Evolutionary conservation across 2,888 invertebrate genomes (phyloP), one percentile per base, ranked within the genome.

Genomic region (Stomorhina lunata): DNA sequence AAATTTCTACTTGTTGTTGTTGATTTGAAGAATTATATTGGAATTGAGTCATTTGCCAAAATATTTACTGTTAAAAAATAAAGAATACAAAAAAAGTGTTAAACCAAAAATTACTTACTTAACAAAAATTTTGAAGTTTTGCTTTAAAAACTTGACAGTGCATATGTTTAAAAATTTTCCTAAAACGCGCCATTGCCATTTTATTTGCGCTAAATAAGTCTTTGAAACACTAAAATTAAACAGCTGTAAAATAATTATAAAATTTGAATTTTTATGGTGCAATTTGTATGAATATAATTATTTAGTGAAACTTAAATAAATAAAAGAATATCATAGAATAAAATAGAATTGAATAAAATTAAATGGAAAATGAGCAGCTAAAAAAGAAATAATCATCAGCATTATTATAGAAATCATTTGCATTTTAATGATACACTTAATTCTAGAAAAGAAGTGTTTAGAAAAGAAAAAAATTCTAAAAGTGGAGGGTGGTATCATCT

Each of bases 261-360:
- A 78, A 73, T 81, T 75, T 78, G 69, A 78, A 78, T 78, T 81
- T 81, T 78, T 65, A 81, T 78, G 32, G 20, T 69, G 69, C 69
- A 65, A 29, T 50, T 69, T 48, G 27, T 29, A 59, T 22, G 40
- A 53, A 68, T 77, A 59, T 65, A 61, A 76, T 66, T 66, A 43
- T 55, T 53, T 55, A n/a, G 29, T 22, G 17, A 65, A 69, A n/a
- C n/a, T n/a, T 20, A 53, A 63, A 37, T 48, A 75, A 4, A 32
- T 34, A 37, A 34, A 34, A n/a, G n/a, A n/a, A n/a, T n/a, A n/a
- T n/a, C n/a, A 25, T 20, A 78, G 2, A 43, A 37, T 59, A 12
- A 43, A 69, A 48, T 15, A 59, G 15, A 79, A 50, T 40, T 65
- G 53, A 40, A 29, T 17, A 37, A 66, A 61, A 69, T 2, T 17